Evolutionary conservation across 2,113 vertebrate genomes (phyloP).

Genomic region (Brienomyrus longianalis): DNA sequence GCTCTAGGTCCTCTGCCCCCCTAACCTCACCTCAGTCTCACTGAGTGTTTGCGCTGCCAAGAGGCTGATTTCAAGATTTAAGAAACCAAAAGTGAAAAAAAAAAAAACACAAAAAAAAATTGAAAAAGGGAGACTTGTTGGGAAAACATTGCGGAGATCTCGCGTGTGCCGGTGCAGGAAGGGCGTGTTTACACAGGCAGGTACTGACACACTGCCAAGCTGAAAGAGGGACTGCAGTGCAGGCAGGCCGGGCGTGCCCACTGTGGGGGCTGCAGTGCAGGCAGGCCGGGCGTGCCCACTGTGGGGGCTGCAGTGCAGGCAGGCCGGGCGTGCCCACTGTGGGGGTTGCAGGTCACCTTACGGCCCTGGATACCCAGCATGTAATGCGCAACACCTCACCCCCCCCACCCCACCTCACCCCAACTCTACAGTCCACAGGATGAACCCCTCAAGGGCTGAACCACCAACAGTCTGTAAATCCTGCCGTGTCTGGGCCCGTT

Average conservation of each 20-base stretch:
- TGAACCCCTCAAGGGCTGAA: not conserved
- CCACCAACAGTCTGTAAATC: not conserved
- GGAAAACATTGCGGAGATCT: not conserved
- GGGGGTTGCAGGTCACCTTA: not conserved
- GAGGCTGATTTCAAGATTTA: not conserved
- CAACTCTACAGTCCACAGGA: not conserved
- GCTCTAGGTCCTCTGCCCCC: not conserved
- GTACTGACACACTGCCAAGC: not conserved
- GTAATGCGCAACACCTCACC: too few relatives aligned
- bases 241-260: conserved; percentile 15
- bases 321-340: not conserved
- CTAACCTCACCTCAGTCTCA: conserved; percentile 12
- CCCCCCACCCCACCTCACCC: not conserved
- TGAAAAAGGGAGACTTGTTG: not conserved
- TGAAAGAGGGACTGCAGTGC: not conserved
- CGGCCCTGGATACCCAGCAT: not conserved
- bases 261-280: not conserved
- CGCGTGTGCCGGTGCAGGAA: not conserved
- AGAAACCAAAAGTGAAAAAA: not conserved
- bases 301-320: not conserved
- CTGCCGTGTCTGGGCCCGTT: not conserved
- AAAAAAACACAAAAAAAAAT: not conserved
- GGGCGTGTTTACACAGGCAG: conserved; percentile 7
- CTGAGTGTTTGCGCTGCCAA: not conserved
- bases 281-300: conserved; percentile 10